A percentile compares a stretch with the other conserved stretches of the same genome.
Conservation (phyloP, 1,140 invertebrate genomes). For the Lepidostoma basale region DNA sequence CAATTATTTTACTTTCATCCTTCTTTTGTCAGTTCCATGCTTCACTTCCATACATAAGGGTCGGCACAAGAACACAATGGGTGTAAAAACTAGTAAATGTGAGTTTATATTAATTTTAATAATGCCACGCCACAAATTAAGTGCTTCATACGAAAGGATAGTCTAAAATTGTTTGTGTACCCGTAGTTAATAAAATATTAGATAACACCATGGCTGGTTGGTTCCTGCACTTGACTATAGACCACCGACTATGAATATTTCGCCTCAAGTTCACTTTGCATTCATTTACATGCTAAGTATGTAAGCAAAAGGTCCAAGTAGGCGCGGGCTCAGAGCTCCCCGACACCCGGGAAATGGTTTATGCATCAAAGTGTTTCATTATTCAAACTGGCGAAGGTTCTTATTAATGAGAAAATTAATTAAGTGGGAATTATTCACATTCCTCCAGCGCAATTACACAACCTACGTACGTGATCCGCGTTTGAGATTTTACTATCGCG, state of each 20-base stretch:
- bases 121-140: background rate
- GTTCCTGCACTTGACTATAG: too few species aligned
- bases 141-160: background rate
- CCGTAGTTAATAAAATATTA: background rate
- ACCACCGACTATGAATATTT: too few species aligned
- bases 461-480: too few species aligned
- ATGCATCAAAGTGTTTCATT: conserved; percentile 20
- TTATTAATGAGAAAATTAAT: conserved; percentile 16
- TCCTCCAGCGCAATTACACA: background rate
- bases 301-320: too few species aligned
- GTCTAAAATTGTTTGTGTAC: background rate
- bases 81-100: background rate
- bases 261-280: background rate
- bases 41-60: too few species aligned
- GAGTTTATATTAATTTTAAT: background rate
- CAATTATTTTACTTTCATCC: too few species aligned
- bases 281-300: background rate
- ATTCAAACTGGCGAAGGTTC: conserved; percentile 14
- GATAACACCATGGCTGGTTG: background rate
- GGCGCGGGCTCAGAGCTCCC: background rate
- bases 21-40: too few species aligned
- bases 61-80: too few species aligned
- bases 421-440: background rate
- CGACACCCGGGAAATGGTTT: background rate
- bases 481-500: too few species aligned